phyloP scores from a whole-genome alignment of 2,797 vertebrate genomes.

The Danio jaintianensis region DNA sequence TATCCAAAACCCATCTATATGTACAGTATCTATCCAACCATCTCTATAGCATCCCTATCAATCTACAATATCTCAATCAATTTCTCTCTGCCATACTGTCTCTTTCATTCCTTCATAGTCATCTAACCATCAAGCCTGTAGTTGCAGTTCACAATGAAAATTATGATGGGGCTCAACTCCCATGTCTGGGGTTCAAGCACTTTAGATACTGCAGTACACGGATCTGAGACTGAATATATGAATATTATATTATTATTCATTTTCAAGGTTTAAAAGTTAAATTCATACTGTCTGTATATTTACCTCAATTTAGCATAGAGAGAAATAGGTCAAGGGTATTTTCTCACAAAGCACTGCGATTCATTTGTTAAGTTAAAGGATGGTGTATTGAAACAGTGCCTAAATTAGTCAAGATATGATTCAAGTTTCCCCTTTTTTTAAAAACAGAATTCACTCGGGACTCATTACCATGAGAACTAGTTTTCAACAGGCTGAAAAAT shows the following conservation, averaged over 20 bases:
- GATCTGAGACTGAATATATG: background rate
- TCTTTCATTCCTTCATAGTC: too few species aligned
- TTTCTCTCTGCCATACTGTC: too few species aligned
- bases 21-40: too few species aligned
- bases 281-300: background rate
- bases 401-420: background rate
- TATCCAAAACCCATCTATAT: too few species aligned
- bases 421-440: background rate
- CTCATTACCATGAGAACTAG: background rate
- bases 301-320: background rate
- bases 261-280: background rate
- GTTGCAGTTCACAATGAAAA: background rate
- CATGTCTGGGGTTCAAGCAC: background rate
- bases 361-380: background rate
- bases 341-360: background rate
- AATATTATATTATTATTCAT: background rate
- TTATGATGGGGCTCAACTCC: background rate
- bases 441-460: background rate
- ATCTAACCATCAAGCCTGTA: too few species aligned
- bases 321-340: background rate
- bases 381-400: background rate
- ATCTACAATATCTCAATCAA: too few species aligned
- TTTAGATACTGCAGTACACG: background rate
- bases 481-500: background rate
- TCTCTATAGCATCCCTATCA: too few species aligned